These are phyloP conservation scores for Phycodurus eques DNA, from an alignment of 2,113 vertebrate genomes.

Conservation along the genomic window DNA sequence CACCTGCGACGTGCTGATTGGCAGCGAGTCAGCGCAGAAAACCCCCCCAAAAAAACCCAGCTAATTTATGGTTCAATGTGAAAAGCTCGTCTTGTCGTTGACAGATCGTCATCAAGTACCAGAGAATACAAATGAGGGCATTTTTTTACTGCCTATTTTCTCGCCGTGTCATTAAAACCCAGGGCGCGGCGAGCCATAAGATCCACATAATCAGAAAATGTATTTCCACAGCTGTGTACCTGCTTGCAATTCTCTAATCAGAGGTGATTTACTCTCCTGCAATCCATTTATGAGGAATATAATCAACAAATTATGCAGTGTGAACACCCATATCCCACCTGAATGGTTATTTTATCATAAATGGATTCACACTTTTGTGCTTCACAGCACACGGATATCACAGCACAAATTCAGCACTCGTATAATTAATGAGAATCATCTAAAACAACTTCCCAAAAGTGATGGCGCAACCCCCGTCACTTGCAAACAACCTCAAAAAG, in stretches of 20 bases:
- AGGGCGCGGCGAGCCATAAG: conserved; percentile 16
- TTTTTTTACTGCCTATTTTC: conserved; percentile 19
- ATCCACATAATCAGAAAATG: conserved; percentile 20
- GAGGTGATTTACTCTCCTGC: neutral
- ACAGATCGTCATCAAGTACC: conserved; percentile 35
- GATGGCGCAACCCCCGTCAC: too few relatives aligned
- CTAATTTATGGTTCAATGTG: conserved; percentile 27
- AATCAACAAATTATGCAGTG: conserved; percentile 7
- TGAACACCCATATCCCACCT: neutral
- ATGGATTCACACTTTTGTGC: conserved; percentile 38
- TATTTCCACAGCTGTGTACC: conserved; percentile 14
- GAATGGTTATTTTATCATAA: conserved; percentile 21
- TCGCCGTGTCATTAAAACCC: conserved; percentile 20
- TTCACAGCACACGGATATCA: conserved; percentile 33
- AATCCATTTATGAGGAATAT: neutral
- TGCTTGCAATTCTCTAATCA: neutral
- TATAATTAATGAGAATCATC: neutral
- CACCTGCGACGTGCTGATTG: conserved; percentile 44
- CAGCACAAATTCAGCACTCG: conserved; percentile 10
- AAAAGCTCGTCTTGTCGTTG: conserved; percentile 25
- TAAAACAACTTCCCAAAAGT: neutral
- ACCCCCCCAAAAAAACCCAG: neutral
- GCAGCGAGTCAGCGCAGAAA: conserved; percentile 19
- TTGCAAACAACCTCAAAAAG: too few relatives aligned
- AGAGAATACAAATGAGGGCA: conserved; percentile 23